Evolutionary conservation across 1,140 invertebrate genomes (phyloP).

Genomic region (Drosophila seguyi): DNA sequence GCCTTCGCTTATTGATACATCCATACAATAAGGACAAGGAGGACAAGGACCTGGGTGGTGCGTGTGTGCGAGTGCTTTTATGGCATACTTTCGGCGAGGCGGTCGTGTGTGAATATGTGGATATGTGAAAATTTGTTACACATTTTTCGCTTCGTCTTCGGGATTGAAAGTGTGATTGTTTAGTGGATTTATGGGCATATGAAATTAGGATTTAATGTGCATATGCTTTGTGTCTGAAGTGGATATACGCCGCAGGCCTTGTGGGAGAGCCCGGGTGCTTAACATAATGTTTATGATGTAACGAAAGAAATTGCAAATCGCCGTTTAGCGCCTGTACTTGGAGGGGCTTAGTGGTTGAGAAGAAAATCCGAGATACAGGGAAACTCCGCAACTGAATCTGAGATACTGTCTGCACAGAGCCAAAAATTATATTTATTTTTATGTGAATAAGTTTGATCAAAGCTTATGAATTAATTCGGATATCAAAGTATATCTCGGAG

Average conservation of each 20-base stretch:
- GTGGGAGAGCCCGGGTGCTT: constrained; percentile 44
- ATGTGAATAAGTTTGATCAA: neutral
- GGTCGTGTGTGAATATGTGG: constrained; percentile 79
- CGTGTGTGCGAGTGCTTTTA: constrained; percentile 67
- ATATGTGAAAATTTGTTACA: constrained; percentile 80
- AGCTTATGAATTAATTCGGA: neutral
- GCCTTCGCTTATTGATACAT: constrained; percentile 72
- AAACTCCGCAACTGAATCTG: neutral
- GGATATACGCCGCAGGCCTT: constrained; percentile 63
- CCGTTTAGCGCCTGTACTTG: constrained; percentile 40
- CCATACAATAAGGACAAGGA: constrained; percentile 8
- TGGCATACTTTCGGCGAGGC: constrained; percentile 69
- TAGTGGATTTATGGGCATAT: constrained; percentile 81
- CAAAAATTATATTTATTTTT: neutral
- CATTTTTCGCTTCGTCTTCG: constrained; percentile 63
- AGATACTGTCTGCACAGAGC: neutral
- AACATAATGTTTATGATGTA: constrained; percentile 80
- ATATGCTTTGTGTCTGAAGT: constrained; percentile 72
- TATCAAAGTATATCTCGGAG: neutral
- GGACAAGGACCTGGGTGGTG: constrained; percentile 9
- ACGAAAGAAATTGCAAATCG: constrained; percentile 61
- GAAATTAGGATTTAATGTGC: constrained; percentile 83
- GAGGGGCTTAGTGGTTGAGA: constrained; percentile 2
- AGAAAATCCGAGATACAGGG: constrained; percentile 7
- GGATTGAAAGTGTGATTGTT: constrained; percentile 76